These are phyloP conservation scores for Eristalis intricaria DNA, from an alignment of 2,888 invertebrate genomes.

Conservation along the genomic window DNA sequence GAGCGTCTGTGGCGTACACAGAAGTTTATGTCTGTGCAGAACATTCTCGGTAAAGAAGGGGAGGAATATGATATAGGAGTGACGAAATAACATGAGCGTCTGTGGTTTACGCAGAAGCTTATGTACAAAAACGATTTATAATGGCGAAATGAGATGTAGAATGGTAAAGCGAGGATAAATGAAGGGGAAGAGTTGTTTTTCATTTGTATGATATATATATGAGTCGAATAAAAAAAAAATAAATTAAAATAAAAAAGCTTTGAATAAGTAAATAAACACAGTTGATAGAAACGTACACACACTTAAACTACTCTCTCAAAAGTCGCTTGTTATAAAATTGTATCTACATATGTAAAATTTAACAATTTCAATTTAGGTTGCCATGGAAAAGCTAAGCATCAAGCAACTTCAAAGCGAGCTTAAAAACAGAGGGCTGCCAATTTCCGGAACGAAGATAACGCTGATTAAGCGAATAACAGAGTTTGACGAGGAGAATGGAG, in stretches of 20 bases:
- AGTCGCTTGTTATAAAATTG: not conserved
- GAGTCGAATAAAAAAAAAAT: too few species aligned
- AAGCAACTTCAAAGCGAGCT: constrained; percentile 24
- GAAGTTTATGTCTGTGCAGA: too few species aligned
- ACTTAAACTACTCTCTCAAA: not conserved
- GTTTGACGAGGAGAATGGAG: constrained; percentile 7
- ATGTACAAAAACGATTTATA: not conserved
- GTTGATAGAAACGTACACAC: not conserved
- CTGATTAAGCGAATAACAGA: not conserved
- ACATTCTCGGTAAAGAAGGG: too few species aligned
- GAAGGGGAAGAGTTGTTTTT: not conserved
- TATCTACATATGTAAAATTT: not conserved
- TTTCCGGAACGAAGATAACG: not conserved
- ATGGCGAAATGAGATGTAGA: not conserved
- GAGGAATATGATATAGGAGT: too few species aligned
- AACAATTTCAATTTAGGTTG: not conserved
- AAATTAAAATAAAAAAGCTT: not conserved
- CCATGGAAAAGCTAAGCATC: constrained; percentile 8
- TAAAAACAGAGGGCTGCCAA: constrained; percentile 13
- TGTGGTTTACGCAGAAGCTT: not conserved
- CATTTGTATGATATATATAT: not conserved
- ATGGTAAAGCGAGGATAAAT: not conserved
- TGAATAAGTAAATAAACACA: not conserved
- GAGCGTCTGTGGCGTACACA: too few species aligned
- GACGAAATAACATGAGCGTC: not conserved